A percentile compares a stretch with the other conserved stretches of the same genome.
These are phyloP conservation scores for Solenopsis fugax DNA, from an alignment of 1,140 invertebrate species.

Conservation along the genomic window DNA sequence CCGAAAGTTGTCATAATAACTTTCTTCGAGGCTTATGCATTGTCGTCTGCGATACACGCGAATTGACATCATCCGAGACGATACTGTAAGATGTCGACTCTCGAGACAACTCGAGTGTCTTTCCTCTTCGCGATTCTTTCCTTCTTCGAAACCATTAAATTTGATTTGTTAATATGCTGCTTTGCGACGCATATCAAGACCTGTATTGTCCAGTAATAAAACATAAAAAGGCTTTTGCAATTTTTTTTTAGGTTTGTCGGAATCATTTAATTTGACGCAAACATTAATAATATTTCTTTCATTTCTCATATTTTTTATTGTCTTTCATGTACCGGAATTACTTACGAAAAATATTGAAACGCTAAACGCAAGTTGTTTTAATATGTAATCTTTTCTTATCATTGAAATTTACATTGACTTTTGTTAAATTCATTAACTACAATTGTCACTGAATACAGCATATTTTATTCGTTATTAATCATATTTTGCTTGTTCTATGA, in stretches of 20 bases:
- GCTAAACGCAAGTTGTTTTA: neutral
- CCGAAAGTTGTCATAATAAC: neutral
- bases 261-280: neutral
- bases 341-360: neutral
- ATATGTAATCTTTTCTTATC: neutral
- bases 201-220: neutral
- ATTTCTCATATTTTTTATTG: neutral
- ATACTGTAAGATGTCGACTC: neutral
- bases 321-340: neutral
- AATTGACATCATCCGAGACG: neutral
- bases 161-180: neutral
- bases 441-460: neutral
- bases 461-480: neutral
- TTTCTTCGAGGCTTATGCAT: neutral
- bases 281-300: neutral
- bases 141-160: slow-evolving; percentile 57
- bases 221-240: neutral
- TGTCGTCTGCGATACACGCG: neutral
- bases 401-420: slow-evolving; percentile 7
- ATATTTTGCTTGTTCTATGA: neutral
- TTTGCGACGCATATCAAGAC: neutral
- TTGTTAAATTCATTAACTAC: neutral
- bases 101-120: neutral
- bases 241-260: neutral
- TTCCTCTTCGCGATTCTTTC: neutral